A percentile compares a stretch with the other conserved stretches of the same genome.
Evolutionary conservation across 2,797 vertebrate genomes (phyloP).

Genomic region (Chelonia mydas): DNA sequence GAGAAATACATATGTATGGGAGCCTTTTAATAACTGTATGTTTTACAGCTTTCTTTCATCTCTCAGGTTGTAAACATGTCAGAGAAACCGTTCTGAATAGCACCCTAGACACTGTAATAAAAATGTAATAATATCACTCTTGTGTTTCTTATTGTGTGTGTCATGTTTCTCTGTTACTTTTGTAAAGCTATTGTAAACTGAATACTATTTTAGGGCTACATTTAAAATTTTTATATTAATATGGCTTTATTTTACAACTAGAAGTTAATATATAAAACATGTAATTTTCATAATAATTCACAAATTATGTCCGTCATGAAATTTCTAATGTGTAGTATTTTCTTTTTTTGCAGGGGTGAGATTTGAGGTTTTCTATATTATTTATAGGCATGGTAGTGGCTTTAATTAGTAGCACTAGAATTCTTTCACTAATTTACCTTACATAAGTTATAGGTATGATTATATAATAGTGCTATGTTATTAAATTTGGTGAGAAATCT

Average conservation of each 20-base stretch:
- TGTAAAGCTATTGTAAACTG: background rate
- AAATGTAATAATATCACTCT: background rate
- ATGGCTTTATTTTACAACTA: slow-evolving; percentile 39
- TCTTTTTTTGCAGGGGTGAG: background rate
- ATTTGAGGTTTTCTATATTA: background rate
- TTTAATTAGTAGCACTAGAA: slow-evolving; percentile 17
- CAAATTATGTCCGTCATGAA: background rate
- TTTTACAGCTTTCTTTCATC: slow-evolving; percentile 21
- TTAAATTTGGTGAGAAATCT: background rate
- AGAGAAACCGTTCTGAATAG: background rate
- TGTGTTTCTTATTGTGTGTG: background rate
- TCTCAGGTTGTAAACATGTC: slow-evolving; percentile 27
- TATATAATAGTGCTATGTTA: background rate
- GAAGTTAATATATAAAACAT: slow-evolving; percentile 5
- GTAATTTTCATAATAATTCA: background rate
- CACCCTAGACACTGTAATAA: background rate
- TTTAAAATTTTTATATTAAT: slow-evolving; percentile 25
- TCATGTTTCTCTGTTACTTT: background rate
- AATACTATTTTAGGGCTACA: slow-evolving; percentile 17
- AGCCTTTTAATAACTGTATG: slow-evolving; percentile 16
- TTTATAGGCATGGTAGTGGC: background rate
- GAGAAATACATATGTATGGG: rapidly evolving
- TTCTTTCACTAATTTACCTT: slow-evolving; percentile 31
- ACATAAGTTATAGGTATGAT: background rate
- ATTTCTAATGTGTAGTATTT: background rate